These are phyloP conservation scores for Plagodis dolabraria DNA, from an alignment of 2,888 invertebrate species.

Conservation along the genomic window DNA sequence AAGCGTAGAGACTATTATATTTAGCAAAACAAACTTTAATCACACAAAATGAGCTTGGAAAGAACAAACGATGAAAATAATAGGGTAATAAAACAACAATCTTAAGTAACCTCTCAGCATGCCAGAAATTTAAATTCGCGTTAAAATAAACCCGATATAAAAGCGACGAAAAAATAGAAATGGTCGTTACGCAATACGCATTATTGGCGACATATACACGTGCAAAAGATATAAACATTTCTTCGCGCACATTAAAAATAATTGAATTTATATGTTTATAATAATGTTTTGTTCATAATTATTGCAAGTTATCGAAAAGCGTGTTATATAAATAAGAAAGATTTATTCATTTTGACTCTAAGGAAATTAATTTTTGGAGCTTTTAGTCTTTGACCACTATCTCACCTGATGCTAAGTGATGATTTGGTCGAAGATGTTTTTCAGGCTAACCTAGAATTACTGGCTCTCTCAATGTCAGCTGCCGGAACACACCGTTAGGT, in stretches of 20 bases:
- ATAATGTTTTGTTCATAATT: no score
- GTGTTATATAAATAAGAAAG: no score
- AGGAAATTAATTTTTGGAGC: no score
- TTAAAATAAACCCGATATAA: constrained; percentile 54
- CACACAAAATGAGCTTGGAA: constrained; percentile 2
- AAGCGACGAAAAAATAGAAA: constrained; percentile 49
- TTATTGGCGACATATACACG: constrained; percentile 53
- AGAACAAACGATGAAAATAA: constrained; percentile 30
- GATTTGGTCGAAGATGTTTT: no score
- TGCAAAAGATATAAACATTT: constrained; percentile 58
- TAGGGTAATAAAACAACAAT: constrained; percentile 37
- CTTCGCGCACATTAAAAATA: constrained; percentile 47
- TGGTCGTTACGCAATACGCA: constrained; percentile 56
- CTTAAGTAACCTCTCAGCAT: constrained; percentile 42
- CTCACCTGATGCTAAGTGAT: no score
- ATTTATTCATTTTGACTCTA: no score
- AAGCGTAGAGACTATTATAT: constrained; percentile 6
- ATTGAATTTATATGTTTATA: no score
- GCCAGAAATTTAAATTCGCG: constrained; percentile 48
- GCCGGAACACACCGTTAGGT: no score
- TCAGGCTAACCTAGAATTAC: no score
- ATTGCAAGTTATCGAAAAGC: no score
- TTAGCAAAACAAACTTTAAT: constrained; percentile 10
- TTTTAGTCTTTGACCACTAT: no score
- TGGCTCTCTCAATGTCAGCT: no score